Evolutionary conservation across 2,113 vertebrate species (phyloP).

Genomic region (Clarias gariepinus): DNA sequence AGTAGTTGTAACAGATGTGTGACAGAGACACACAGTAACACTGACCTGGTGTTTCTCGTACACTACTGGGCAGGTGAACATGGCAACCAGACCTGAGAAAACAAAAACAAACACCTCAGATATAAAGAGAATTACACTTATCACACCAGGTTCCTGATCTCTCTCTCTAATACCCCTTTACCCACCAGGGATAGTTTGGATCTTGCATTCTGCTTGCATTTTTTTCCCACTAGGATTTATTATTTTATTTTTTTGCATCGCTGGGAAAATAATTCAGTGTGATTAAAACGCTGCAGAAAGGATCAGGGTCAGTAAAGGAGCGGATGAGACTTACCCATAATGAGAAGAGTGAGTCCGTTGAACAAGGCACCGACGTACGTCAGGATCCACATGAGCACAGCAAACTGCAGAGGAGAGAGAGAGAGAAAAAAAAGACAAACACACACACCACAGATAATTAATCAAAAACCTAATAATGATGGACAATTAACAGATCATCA

Average conservation of each 20-base stretch:
- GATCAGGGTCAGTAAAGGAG: not conserved
- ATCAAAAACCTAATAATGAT: not conserved
- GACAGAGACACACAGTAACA: not conserved
- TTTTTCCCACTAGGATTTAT: no score
- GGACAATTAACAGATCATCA: not conserved
- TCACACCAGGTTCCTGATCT: no score
- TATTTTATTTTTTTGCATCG: no score
- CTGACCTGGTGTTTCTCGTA: slow-evolving; percentile 96
- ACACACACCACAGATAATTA: not conserved
- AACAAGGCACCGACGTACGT: slow-evolving; percentile 97
- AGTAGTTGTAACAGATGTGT: no score
- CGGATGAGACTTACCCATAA: slow-evolving; percentile 81
- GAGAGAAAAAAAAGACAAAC: not conserved
- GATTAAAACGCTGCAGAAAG: not conserved
- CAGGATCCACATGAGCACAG: slow-evolving; percentile 95
- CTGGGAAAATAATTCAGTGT: not conserved
- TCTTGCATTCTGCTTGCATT: no score
- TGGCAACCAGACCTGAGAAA: slow-evolving; percentile 82
- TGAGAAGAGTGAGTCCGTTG: slow-evolving; percentile 94
- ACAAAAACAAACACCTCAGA: not conserved
- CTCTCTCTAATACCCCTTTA: no score
- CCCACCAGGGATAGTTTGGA: no score
- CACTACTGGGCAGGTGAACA: slow-evolving; percentile 91
- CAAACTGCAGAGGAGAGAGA: slow-evolving; percentile 76
- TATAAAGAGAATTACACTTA: not conserved